Conservation (phyloP, 1,140 invertebrate species). For the Thrips palmi region DNA sequence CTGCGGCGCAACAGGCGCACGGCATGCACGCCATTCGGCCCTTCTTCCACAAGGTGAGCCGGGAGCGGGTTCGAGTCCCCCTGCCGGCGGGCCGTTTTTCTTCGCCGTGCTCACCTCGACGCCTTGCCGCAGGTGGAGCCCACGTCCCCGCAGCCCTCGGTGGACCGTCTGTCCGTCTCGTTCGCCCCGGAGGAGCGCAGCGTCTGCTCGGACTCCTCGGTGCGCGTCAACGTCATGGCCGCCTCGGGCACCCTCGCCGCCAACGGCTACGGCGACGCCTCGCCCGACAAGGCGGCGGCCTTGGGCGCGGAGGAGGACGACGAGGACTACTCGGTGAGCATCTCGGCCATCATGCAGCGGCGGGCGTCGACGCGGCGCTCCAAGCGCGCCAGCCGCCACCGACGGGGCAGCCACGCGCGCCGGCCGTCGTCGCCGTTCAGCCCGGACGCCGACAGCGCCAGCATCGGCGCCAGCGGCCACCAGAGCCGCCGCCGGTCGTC, state of each 20-base stretch:
- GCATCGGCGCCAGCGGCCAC: constrained; percentile 25
- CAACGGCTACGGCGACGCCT: constrained; percentile 14
- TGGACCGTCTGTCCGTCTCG: constrained; percentile 46
- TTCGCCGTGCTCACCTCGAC: too few species aligned
- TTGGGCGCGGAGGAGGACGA: constrained; percentile 39
- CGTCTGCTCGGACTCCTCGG: constrained; percentile 19
- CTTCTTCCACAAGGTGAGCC: too few species aligned
- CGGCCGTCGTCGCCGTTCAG: constrained; percentile 46
- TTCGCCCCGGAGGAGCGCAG: constrained; percentile 33
- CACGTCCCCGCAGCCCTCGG: constrained; percentile 38
- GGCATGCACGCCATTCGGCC: too few species aligned
- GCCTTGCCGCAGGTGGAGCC: constrained; percentile 31
- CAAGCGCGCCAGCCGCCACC: too few species aligned
- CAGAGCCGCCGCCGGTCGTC: constrained; percentile 49
- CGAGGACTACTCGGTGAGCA: constrained; percentile 61
- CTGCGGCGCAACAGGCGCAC: too few species aligned
- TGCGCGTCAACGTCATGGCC: constrained; percentile 23
- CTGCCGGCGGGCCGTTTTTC: too few species aligned
- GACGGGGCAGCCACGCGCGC: constrained; percentile 32
- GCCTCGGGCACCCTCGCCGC: constrained; percentile 11
- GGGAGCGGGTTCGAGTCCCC: too few species aligned
- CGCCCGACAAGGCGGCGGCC: constrained; percentile 14
- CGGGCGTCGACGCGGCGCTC: constrained; percentile 39
- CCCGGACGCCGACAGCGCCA: constrained; percentile 20
- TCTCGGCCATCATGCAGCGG: constrained; percentile 59